Conservation (phyloP, 2,113 vertebrate species). For the Hippocampus mohnikei region DNA sequence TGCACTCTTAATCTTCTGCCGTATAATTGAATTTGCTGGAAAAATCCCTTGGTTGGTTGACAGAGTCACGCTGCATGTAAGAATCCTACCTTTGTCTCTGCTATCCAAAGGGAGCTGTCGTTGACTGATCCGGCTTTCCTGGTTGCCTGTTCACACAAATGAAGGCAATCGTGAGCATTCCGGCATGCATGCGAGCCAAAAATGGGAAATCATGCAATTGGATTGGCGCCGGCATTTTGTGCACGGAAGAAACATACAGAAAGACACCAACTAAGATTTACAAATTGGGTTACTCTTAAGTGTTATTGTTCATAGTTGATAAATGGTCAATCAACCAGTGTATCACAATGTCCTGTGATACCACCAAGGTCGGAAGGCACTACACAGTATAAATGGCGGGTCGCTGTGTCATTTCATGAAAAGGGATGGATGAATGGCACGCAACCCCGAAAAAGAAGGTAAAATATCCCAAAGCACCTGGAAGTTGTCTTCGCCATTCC, state of each 20-base stretch:
- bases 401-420: neutral
- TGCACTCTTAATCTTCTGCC: constrained; percentile 15
- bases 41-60: neutral
- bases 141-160: constrained; percentile 72
- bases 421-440: neutral
- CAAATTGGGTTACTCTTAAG: too few species aligned
- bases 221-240: neutral
- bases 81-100: constrained; percentile 87
- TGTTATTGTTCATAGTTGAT: too few species aligned
- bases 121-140: constrained; percentile 74
- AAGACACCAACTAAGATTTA: neutral
- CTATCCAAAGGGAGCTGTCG: constrained; percentile 88
- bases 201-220: neutral
- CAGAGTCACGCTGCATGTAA: neutral
- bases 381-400: too few species aligned
- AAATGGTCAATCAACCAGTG: too few species aligned
- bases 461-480: constrained; percentile 71
- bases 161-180: constrained; percentile 13
- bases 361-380: too few species aligned
- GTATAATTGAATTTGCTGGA: constrained; percentile 4
- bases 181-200: constrained; percentile 1
- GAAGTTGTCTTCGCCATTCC: constrained; percentile 80
- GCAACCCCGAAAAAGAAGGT: neutral
- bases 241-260: neutral
- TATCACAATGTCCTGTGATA: too few species aligned